Conservation (phyloP, 2,113 vertebrate genomes). For the Clarias batrachus region DNA sequence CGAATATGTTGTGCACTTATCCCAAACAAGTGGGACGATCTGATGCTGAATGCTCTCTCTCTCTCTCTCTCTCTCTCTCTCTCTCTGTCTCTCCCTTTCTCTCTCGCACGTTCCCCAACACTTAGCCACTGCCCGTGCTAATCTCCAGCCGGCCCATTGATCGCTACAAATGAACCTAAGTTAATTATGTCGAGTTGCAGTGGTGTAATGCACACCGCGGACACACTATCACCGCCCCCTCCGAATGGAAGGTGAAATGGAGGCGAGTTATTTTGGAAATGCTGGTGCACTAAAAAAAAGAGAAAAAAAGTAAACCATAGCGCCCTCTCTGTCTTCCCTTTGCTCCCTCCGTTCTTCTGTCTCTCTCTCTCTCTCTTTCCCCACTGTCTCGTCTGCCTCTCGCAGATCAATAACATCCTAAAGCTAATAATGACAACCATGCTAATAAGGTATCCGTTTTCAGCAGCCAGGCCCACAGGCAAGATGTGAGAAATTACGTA, state of each 20-base stretch:
- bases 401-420: conserved; percentile 63
- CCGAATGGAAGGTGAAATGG: conserved; percentile 55
- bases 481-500: conserved; percentile 16
- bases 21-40: conserved; percentile 12
- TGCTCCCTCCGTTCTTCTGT: background rate
- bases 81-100: background rate
- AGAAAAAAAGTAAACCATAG: background rate
- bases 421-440: conserved; percentile 60
- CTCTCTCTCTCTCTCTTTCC: conserved; percentile 12
- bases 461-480: background rate
- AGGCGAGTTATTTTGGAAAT: conserved; percentile 53
- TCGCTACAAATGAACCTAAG: conserved; percentile 63
- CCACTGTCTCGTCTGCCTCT: conserved; percentile 41
- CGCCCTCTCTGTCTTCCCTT: background rate
- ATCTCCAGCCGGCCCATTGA: conserved; percentile 59
- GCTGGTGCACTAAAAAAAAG: background rate
- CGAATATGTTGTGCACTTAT: conserved; percentile 32
- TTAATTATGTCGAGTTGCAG: conserved; percentile 65
- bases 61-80: conserved; percentile 9
- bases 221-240: conserved; percentile 54
- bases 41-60: conserved; percentile 6
- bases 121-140: conserved; percentile 26
- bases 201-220: conserved; percentile 60
- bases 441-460: conserved; percentile 67
- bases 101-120: conserved; percentile 28